Percentiles rank a stretch among this genome's conserved stretches.
Evolutionary conservation across 2,797 vertebrate genomes (phyloP).

Genomic region (Aphelocoma californica): DNA sequence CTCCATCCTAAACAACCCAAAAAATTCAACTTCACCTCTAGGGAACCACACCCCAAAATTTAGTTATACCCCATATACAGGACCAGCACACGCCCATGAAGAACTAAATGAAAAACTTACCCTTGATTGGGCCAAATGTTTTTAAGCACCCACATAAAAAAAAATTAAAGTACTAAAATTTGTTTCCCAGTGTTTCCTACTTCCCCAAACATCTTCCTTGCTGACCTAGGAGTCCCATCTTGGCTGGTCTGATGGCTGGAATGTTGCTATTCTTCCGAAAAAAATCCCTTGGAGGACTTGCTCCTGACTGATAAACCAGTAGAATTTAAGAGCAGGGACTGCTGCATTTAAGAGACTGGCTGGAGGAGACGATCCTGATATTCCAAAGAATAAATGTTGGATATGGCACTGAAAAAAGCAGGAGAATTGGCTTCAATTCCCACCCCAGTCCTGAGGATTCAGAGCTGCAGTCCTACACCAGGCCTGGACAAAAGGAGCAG

Average conservation of each 20-base stretch:
- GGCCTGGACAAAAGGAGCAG: not conserved
- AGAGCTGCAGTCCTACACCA: not conserved
- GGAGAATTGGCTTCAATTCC: not conserved
- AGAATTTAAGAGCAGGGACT: not conserved
- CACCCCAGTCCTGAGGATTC: not conserved
- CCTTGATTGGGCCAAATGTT: not conserved
- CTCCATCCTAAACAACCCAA: not conserved
- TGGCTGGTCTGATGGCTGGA: not conserved
- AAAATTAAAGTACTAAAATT: accelerated
- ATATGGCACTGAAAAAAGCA: not conserved
- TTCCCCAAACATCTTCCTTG: not conserved
- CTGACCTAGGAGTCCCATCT: not conserved
- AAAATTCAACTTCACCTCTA: not conserved
- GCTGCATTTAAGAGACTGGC: not conserved
- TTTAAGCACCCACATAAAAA: not conserved
- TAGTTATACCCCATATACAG: not conserved
- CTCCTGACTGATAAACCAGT: not conserved
- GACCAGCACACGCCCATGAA: not conserved
- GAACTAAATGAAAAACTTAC: not conserved
- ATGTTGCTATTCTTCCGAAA: not conserved
- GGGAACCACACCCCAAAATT: not conserved
- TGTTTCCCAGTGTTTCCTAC: not conserved
- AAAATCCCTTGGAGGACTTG: not conserved
- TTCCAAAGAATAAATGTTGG: not conserved
- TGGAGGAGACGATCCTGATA: not conserved